Evolutionary conservation across 2,888 invertebrate species (phyloP), one percentile per base, ranked within the genome.

Genomic region (Thereva nobilitata): DNA sequence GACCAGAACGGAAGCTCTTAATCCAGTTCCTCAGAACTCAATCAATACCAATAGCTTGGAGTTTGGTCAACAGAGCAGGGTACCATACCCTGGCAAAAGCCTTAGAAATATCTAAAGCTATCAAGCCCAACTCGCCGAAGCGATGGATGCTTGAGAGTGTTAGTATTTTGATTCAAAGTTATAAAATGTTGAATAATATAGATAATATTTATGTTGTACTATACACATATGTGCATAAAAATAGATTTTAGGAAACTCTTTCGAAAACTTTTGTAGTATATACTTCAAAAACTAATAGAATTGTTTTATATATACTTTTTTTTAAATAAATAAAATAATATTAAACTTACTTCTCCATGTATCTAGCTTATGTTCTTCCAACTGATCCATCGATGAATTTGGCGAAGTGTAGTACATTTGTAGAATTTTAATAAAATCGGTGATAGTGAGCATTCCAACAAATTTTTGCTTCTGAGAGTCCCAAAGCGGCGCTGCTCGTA

Each of bases 381-480:
- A 83, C 82, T 97, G 96, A 75, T 96, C 96, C 93, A 97, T 97
- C 73, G 92, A 88, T 67, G 92, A 92, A 75, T 90, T 86, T 64
- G 94, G 94, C 75, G 95, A 93, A 77, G 92, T 95, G 84, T 97
- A 97, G 85, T 97, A 97, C 89, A 95, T 96, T 83, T 95, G 92
- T 75, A 99, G 86, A 76, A 98, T 98, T 83, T 96, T 94, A 77
- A 99, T 99, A 82, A 99, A 99, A 83, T 99, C 98, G 64, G 99
- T 98, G 76, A 99, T 98, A 72, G 98, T 98, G 74, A 99, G 86
- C 97, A 99, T 98, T 74, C 98, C 99, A 71, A 98, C 92, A 83
- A 95, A 97, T 80, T 90, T 87, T 81, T 97, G 97, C 75, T 89
- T 88, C 71, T 86, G 85, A 72, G 93, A 93, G 83, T 99, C 97